These are phyloP conservation scores for Orthonyx spaldingii DNA, from an alignment of 2,113 vertebrate species.

Conservation along the genomic window DNA sequence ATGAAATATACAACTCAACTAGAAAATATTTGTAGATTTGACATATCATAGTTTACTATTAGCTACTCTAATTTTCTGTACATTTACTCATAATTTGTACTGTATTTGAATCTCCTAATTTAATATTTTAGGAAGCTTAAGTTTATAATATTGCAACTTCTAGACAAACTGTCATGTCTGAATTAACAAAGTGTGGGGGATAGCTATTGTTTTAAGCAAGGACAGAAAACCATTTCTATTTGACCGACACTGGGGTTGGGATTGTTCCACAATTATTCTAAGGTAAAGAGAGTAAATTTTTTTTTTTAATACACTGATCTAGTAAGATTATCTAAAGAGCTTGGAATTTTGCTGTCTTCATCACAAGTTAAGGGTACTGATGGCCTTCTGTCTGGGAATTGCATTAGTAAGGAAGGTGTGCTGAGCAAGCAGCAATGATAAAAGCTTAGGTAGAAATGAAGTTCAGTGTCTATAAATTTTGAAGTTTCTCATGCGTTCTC, in stretches of 20 bases:
- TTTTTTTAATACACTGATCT: not conserved
- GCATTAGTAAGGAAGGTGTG: not conserved
- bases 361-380: not conserved
- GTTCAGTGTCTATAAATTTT: not conserved
- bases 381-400: not conserved
- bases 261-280: not conserved
- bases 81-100: not conserved
- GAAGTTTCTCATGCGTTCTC: not conserved
- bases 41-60: not conserved
- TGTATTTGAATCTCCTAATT: not conserved
- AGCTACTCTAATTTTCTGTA: not conserved
- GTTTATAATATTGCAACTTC: not conserved
- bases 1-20: not conserved
- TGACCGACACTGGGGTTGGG: not conserved
- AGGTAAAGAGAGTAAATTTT: not conserved
- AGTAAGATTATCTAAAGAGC: not conserved
- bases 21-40: not conserved
- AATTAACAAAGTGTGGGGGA: not conserved
- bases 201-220: not conserved
- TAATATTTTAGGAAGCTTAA: not conserved
- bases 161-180: not conserved
- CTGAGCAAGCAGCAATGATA: not conserved
- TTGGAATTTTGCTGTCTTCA: not conserved
- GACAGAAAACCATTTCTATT: not conserved
- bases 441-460: not conserved